These are phyloP conservation scores for Myopa tessellatipennis DNA, from an alignment of 2,888 invertebrate species.

Conservation along the genomic window DNA sequence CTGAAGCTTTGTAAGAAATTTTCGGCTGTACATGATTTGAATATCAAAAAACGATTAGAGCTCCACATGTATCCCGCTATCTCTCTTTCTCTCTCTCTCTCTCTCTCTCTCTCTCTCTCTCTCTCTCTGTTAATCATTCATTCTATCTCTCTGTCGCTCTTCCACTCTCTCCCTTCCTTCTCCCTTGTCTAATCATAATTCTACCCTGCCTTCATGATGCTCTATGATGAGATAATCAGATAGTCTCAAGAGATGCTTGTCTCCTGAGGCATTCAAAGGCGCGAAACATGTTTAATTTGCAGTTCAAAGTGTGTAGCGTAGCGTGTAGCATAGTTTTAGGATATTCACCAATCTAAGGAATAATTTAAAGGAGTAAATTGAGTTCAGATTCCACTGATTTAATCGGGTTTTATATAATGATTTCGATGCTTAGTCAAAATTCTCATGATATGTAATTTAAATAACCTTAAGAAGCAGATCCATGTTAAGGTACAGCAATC, in stretches of 20 bases:
- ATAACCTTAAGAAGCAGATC: too few relatives aligned
- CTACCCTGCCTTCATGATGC: neutral
- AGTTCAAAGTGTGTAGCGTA: conserved; percentile 17
- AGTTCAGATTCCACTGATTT: too few relatives aligned
- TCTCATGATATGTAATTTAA: too few relatives aligned
- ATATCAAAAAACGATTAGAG: conserved; percentile 7
- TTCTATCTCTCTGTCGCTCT: neutral
- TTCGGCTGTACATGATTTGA: conserved; percentile 17
- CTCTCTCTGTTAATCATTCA: neutral
- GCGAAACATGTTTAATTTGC: neutral
- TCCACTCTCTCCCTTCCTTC: neutral
- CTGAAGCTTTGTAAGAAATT: conserved; percentile 4
- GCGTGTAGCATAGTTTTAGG: conserved; percentile 11
- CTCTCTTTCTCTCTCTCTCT: neutral
- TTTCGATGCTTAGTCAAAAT: too few relatives aligned
- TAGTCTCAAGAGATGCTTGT: neutral
- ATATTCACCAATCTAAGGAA: too few relatives aligned
- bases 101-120: too few relatives aligned
- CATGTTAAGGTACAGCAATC: too few relatives aligned
- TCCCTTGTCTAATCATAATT: neutral
- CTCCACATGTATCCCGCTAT: neutral
- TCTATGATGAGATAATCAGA: neutral
- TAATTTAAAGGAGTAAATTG: too few relatives aligned
- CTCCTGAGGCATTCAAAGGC: neutral
- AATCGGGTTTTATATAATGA: too few relatives aligned